Conservation (phyloP, 2,888 invertebrate species). For the Notodonta ziczac region DNA sequence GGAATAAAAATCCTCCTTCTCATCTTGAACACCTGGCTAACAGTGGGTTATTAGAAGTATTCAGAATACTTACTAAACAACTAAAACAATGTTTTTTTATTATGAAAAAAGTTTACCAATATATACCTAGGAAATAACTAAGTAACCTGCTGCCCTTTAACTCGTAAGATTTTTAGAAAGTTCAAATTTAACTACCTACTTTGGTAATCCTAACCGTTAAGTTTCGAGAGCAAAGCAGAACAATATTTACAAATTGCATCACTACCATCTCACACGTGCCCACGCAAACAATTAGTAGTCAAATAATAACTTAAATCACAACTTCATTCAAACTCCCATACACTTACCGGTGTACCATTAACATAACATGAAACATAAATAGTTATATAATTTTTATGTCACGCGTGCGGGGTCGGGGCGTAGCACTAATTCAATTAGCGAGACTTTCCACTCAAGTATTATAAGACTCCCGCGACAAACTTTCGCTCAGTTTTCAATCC, state of each 20-base stretch:
- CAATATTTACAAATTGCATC: not conserved
- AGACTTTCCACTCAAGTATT: slow-evolving; percentile 72
- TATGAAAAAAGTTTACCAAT: too few relatives aligned
- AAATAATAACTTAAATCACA: not conserved
- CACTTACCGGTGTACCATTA: slow-evolving; percentile 14
- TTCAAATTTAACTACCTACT: not conserved
- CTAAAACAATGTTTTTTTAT: too few relatives aligned
- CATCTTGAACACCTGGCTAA: too few relatives aligned
- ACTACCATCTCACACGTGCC: not conserved
- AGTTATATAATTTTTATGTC: slow-evolving; percentile 47
- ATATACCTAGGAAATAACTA: not conserved
- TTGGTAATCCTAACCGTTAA: not conserved
- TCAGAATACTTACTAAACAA: too few relatives aligned
- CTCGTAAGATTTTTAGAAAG: not conserved
- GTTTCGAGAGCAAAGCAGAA: not conserved
- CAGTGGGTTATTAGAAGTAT: too few relatives aligned
- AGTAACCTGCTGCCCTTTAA: not conserved
- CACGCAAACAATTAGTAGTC: not conserved
- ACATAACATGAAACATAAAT: slow-evolving; percentile 31
- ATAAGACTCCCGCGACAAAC: slow-evolving; percentile 62
- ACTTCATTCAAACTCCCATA: slow-evolving; percentile 7
- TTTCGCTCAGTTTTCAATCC: slow-evolving; percentile 67
- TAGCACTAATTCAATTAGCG: slow-evolving; percentile 71
- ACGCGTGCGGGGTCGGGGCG: slow-evolving; percentile 32
- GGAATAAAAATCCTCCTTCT: too few relatives aligned